Base-by-base conservation (phyloP, 2,888 invertebrate species). In the Epistrophe grossulariae region DNA sequence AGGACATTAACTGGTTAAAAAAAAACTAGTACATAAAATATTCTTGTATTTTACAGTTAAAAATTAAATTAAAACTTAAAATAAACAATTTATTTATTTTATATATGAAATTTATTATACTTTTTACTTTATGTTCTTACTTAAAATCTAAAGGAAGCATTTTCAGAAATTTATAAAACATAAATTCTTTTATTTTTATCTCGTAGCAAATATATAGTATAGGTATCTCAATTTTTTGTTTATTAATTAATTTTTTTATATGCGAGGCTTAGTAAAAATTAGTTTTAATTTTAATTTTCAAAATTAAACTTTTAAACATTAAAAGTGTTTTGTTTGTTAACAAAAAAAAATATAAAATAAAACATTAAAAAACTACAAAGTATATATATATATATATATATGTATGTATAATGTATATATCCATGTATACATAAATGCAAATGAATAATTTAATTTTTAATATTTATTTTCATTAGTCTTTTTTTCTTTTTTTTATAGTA, bases 131-230 rank as follows among this genome's bases (percentile, higher is more conserved):
- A n/a, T n/a, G n/a, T 19, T 31, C 55, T 43, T n/a, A 64, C 83
- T 83, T 87, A 79, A 7, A 38, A 45, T 62, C 45, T 79, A 87
- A 83, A 87, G 87, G 87, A 87, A 87, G 87, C 83, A 83, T 87
- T 80, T 79, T 79, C 62, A 78, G 68, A 79, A 74, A 50, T 71
- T 43, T 52, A 17, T 83, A 17, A 17, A 48, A 19, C 4, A 66
- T 45, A 48, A 40, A 62, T 64, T 40, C 38, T 28, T 76, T 70
- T 45, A 17, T 38, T 62, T 28, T 35, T 31, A 48, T 48, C 5
- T 71, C 17, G 70, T 52, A 59, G 62, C 59, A 72, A 48, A 50
- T 60, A 38, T 43, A 13, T 35, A 59, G 15, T 52, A 24, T 24
- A 24, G 24, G 24, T 24, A 43, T 73, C 8, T 72, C n/a, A 64